These are phyloP conservation scores for Drosophila lowei DNA, from an alignment of 1,140 invertebrate genomes.

Conservation along the genomic window DNA sequence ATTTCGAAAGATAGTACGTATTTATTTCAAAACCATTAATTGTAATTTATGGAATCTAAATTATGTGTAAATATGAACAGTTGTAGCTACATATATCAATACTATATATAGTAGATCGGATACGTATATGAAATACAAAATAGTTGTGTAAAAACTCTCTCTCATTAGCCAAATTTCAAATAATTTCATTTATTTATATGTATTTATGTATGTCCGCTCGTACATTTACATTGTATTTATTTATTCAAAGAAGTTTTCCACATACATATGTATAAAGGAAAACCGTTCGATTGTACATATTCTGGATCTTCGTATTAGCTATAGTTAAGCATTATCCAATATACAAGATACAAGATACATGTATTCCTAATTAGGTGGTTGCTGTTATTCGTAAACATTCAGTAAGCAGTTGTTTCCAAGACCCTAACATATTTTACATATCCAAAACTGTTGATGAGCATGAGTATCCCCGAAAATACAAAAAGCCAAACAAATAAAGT, in stretches of 20 bases:
- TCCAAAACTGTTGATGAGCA: slow-evolving; percentile 47
- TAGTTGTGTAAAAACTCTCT: slow-evolving; percentile 58
- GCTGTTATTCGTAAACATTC: slow-evolving; percentile 57
- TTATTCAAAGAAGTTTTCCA: slow-evolving; percentile 42
- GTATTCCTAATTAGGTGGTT: slow-evolving; percentile 56
- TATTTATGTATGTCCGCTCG: slow-evolving; percentile 4
- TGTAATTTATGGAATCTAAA: slow-evolving; percentile 48
- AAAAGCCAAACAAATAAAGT: slow-evolving; percentile 11
- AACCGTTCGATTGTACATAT: slow-evolving; percentile 34
- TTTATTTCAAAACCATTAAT: slow-evolving; percentile 6
- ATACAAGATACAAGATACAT: slow-evolving; percentile 29
- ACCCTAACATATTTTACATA: slow-evolving; percentile 40
- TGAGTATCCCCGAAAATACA: slow-evolving; percentile 33
- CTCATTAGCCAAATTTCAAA: slow-evolving; percentile 78
- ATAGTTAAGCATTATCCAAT: slow-evolving; percentile 29
- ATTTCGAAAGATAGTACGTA: slow-evolving; percentile 65
- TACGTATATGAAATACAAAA: slow-evolving; percentile 15
- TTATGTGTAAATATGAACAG: slow-evolving; percentile 52
- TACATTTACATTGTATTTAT: slow-evolving; percentile 36
- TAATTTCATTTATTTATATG: slow-evolving; percentile 42
- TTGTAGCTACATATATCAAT: slow-evolving; percentile 1
- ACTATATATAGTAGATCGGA: slow-evolving; percentile 3
- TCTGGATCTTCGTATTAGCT: slow-evolving; percentile 13
- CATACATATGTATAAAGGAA: too few species aligned
- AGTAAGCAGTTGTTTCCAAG: slow-evolving; percentile 49